Conservation (phyloP, 2,113 vertebrate species). For the Falco punctatus region DNA sequence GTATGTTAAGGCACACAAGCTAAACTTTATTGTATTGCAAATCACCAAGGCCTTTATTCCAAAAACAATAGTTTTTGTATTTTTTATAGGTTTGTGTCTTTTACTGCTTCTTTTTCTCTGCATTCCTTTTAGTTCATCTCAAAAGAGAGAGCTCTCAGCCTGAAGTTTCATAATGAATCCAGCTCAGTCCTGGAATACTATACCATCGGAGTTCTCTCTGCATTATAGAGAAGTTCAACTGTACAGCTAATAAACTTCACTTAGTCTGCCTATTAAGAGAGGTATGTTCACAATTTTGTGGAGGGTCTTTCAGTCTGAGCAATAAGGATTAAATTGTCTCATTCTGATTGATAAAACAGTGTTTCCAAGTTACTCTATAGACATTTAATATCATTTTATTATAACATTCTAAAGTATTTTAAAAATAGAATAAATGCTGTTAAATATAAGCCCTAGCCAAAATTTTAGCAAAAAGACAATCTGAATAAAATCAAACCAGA, state of each 20-base stretch:
- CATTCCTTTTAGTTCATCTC: neutral
- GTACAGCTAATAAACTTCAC: neutral
- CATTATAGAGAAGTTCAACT: neutral
- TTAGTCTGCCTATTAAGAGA: neutral
- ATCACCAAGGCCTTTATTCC: neutral
- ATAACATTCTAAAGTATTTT: neutral
- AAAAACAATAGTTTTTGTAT: neutral
- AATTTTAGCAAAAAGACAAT: neutral
- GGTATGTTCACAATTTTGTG: neutral
- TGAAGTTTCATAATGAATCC: neutral
- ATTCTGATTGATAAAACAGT: neutral
- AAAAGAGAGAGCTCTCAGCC: neutral
- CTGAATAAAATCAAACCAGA: neutral
- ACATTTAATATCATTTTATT: neutral
- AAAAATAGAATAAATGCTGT: neutral
- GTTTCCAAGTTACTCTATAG: neutral
- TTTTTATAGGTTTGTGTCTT: neutral
- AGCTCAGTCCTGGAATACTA: neutral
- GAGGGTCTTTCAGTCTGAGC: neutral
- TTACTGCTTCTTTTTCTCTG: neutral
- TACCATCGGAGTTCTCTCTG: neutral
- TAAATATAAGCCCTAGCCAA: neutral
- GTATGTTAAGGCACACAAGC: neutral
- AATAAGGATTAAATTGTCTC: neutral
- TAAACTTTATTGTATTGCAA: neutral